Percentiles rank a stretch among this genome's conserved stretches.
Conservation (phyloP, 1,140 invertebrate species). For the Liolophura sinensis region DNA sequence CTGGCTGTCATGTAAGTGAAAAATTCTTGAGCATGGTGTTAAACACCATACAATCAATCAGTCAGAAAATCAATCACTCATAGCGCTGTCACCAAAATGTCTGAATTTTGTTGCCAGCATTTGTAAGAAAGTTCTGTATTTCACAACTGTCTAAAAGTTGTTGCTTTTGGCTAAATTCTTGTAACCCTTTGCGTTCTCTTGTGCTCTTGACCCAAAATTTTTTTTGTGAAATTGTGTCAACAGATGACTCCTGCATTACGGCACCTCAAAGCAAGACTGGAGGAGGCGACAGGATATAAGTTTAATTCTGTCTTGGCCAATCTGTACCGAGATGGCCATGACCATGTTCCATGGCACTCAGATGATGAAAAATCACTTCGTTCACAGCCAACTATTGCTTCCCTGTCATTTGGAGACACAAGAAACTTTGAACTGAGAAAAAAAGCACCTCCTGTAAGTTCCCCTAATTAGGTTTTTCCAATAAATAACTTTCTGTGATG, state of each 20-base stretch:
- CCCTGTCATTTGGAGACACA: slow-evolving; percentile 60
- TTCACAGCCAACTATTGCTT: slow-evolving; percentile 60
- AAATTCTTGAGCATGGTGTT: too few species aligned
- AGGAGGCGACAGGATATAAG: slow-evolving; percentile 51
- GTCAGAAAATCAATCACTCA: too few species aligned
- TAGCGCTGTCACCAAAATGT: too few species aligned
- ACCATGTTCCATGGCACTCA: slow-evolving; percentile 61
- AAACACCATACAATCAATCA: too few species aligned
- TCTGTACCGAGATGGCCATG: slow-evolving; percentile 62
- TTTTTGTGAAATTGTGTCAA: neutral
- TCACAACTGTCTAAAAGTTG: too few species aligned
- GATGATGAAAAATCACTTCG: slow-evolving; percentile 60
- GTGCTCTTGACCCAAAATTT: slow-evolving; percentile 1
- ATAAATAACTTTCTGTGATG: too few species aligned
- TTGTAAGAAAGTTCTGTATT: too few species aligned
- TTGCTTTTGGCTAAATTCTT: too few species aligned
- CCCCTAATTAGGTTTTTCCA: too few species aligned
- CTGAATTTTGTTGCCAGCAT: too few species aligned
- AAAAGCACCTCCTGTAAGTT: slow-evolving; percentile 41
- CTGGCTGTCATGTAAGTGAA: too few species aligned
- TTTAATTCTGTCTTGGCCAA: slow-evolving; percentile 64
- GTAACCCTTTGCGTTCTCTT: too few species aligned
- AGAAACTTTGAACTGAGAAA: slow-evolving; percentile 59
- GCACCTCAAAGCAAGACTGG: slow-evolving; percentile 41
- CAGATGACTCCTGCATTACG: slow-evolving; percentile 25